A percentile compares a stretch with the other conserved stretches of the same genome.
These are phyloP conservation scores for Cichladusa arquata DNA, from an alignment of 2,113 vertebrate genomes.

Conservation along the genomic window DNA sequence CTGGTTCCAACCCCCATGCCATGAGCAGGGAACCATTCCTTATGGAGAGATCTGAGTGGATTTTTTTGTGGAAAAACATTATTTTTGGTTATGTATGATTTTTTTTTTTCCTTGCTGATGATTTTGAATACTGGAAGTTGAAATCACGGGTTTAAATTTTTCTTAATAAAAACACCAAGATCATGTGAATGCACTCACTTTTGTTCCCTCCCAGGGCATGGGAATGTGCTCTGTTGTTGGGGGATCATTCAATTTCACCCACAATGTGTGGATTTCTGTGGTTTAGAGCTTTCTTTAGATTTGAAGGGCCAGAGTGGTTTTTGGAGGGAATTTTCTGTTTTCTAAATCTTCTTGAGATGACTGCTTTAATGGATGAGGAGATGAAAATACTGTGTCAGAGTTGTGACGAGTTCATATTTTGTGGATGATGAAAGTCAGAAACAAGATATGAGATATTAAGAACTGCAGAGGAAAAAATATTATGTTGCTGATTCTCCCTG, in stretches of 20 bases:
- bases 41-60: not conserved
- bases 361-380: not conserved
- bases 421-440: not conserved
- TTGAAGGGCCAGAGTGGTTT: rapidly evolving
- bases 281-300: not conserved
- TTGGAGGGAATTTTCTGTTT: not conserved
- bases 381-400: not conserved
- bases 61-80: not conserved
- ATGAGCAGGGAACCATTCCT: not conserved
- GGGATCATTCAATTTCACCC: not conserved
- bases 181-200: not conserved
- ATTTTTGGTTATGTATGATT: not conserved
- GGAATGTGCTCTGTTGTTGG: not conserved
- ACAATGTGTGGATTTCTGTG: not conserved
- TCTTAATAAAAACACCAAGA: not conserved
- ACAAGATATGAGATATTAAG: not conserved
- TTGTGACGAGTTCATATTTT: not conserved
- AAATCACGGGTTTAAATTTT: not conserved
- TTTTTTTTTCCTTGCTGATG: not conserved
- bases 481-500: not conserved
- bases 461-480: not conserved
- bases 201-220: not conserved
- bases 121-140: not conserved
- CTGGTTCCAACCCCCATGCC: rapidly evolving
- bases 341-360: not conserved